A percentile compares a stretch with the other conserved stretches of the same genome.
phyloP scores from a whole-genome alignment of 2,888 invertebrate genomes.

The Spodoptera littoralis region DNA sequence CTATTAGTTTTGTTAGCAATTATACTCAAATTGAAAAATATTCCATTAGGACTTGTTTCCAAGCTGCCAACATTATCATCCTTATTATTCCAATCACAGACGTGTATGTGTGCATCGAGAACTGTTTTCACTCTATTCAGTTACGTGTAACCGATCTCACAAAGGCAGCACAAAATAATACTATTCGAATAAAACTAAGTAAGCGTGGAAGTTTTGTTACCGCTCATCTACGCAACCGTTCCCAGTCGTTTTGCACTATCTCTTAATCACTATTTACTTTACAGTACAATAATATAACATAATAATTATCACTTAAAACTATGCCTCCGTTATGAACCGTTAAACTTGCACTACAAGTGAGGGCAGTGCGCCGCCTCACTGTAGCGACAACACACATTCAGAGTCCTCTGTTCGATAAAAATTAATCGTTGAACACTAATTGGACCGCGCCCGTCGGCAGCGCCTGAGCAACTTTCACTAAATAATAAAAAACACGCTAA shows the following conservation, averaged over 20 bases:
- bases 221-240: conserved; percentile 79
- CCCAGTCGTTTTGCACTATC: conserved; percentile 88
- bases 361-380: conserved; percentile 66
- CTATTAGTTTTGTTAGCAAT: conserved; percentile 52
- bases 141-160: conserved; percentile 61
- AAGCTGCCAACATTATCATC: conserved; percentile 40
- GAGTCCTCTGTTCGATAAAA: conserved; percentile 79
- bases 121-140: conserved; percentile 48
- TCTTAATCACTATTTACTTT: conserved; percentile 81
- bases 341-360: conserved; percentile 71
- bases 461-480: conserved; percentile 88
- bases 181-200: conserved; percentile 62
- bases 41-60: conserved; percentile 30
- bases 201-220: conserved; percentile 61
- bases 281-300: conserved; percentile 85
- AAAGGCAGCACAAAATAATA: conserved; percentile 64
- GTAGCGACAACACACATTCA: conserved; percentile 70
- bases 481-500: conserved; percentile 85
- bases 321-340: conserved; percentile 78
- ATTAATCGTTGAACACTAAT: conserved; percentile 84
- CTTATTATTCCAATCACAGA: conserved; percentile 33
- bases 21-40: conserved; percentile 48
- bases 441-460: conserved; percentile 85
- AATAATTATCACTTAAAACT: conserved; percentile 82
- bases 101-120: conserved; percentile 45